phyloP scores from a whole-genome alignment of 1,140 invertebrate genomes.

The Anadara kagoshimensis region DNA sequence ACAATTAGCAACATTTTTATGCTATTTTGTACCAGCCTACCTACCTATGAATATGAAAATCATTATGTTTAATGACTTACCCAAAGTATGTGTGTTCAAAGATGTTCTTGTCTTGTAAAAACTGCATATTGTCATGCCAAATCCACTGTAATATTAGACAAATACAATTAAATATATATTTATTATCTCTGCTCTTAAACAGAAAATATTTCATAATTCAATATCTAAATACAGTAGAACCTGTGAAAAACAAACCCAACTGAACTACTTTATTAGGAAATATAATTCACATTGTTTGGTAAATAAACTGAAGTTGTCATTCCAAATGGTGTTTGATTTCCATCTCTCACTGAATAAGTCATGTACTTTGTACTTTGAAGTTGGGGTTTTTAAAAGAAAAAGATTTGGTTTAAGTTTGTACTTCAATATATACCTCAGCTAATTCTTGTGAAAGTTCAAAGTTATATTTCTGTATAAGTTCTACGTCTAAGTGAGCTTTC shows the following conservation, averaged over 20 bases:
- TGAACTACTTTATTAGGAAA: too few species aligned
- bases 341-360: too few species aligned
- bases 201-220: background rate
- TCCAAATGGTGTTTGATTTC: too few species aligned
- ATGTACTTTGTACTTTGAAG: too few species aligned
- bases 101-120: slow-evolving; percentile 95
- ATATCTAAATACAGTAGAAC: too few species aligned
- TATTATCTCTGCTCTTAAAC: background rate
- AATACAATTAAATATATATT: background rate
- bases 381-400: too few species aligned
- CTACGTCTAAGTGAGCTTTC: slow-evolving; percentile 31
- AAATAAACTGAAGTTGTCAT: too few species aligned
- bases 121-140: slow-evolving; percentile 96
- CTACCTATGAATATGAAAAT: background rate
- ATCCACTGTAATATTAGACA: slow-evolving; percentile 74
- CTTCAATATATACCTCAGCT: slow-evolving; percentile 57
- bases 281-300: too few species aligned
- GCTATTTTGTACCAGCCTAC: too few species aligned
- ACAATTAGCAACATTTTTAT: too few species aligned
- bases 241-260: too few species aligned
- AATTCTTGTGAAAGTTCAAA: slow-evolving; percentile 70
- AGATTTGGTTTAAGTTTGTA: too few species aligned
- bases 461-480: slow-evolving; percentile 57
- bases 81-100: slow-evolving; percentile 96
- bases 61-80: slow-evolving; percentile 75